Evolutionary conservation across 1,140 invertebrate species (phyloP), one percentile per base, ranked within the genome.

Genomic region (Uloborus diversus): DNA sequence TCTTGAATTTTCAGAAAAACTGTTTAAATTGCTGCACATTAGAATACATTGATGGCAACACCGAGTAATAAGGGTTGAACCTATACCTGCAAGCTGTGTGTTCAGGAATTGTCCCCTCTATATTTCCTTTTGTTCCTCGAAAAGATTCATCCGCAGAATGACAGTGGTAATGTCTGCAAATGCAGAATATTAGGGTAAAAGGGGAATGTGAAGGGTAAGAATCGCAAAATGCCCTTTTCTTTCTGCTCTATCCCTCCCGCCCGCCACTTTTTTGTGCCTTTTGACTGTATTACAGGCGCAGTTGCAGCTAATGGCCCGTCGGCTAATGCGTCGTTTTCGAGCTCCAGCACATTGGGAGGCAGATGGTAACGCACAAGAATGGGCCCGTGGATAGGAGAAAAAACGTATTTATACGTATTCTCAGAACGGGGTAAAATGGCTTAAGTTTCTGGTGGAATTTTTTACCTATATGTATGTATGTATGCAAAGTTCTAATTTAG

Each of bases 271-370:
- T n/a, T n/a, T n/a, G n/a, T 65, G 42, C 73, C 73, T 75, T 64
- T 75, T 75, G 73, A 78, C 73, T 78, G 73, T 78, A 78, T 78
- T 78, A 78, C 73, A 78, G 47, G 33, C 47, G 59, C 73, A 78
- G 73, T 78, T 78, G 73, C 11, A 62, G 49, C 66, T 78, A 78
- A 78, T 78, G 73, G 73, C 73, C 73, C 37, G 49, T 25, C 56
- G 62, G 61, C 61, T 78, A 78, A 78, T 78, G 73, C 59, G 73
- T 30, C 70, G 35, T 37, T 62, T 62, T 59, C 7, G 3, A 37
- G 57, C 56, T 49, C 14, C 47, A 42, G 61, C 73, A 56, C 61
- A 65, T 65, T 78, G 49, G 30, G 37, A 42, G 23, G 42, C 73
- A 78, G 73, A 78, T 78, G 73, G 73, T 49, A 65, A 66, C 42